These are phyloP conservation scores for Scaptodrosophila lebanonensis DNA, from an alignment of 1,140 invertebrate genomes.

Conservation along the genomic window DNA sequence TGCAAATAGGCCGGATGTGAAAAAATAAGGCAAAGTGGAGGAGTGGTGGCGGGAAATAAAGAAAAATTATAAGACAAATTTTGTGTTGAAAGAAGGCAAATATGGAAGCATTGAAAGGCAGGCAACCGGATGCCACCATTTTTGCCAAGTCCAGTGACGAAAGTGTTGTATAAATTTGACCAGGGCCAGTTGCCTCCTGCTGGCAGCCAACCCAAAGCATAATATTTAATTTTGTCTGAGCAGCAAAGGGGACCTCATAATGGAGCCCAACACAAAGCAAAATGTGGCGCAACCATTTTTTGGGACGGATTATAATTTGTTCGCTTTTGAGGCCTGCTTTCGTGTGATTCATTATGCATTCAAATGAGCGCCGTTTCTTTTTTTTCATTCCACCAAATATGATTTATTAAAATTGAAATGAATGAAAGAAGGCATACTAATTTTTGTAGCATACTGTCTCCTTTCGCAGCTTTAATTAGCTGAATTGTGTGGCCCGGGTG, in stretches of 20 bases:
- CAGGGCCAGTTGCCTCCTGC: no score
- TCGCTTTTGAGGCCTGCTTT: no score
- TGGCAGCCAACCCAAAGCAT: no score
- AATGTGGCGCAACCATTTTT: background rate
- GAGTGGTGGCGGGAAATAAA: conserved; percentile 31
- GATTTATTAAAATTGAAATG: conserved; percentile 44
- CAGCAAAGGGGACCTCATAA: background rate
- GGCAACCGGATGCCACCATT: conserved; percentile 18
- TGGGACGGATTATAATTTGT: background rate
- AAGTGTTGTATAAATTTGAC: conserved; percentile 21
- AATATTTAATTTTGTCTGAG: conserved; percentile 26
- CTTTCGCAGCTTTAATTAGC: conserved; percentile 16
- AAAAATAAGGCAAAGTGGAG: conserved; percentile 54
- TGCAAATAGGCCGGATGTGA: conserved; percentile 54
- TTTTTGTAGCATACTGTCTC: no score
- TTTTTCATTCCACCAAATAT: conserved; percentile 23
- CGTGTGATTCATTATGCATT: conserved; percentile 32
- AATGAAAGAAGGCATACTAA: conserved; percentile 8
- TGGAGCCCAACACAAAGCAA: background rate
- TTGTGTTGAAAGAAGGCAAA: conserved; percentile 1
- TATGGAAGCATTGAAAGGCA: background rate
- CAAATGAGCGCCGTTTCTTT: conserved; percentile 24
- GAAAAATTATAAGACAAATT: conserved; percentile 38
- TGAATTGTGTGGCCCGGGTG: background rate
- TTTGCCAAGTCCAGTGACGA: conserved; percentile 1